These are phyloP conservation scores for Leptinotarsa haldemani DNA, from an alignment of 2,888 invertebrate genomes.

Conservation along the genomic window DNA sequence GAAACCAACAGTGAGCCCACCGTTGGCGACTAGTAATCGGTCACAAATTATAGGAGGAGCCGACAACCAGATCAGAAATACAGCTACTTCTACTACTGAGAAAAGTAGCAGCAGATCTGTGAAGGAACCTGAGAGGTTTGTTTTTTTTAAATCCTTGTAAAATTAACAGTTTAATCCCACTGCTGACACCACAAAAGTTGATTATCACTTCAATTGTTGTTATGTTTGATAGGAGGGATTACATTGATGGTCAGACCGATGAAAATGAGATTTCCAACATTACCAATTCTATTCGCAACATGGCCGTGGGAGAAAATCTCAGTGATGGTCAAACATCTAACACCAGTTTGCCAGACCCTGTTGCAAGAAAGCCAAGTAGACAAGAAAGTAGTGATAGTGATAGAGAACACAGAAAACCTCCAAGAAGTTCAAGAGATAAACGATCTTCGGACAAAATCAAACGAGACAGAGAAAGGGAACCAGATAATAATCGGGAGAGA, in stretches of 20 bases:
- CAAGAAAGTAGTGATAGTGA: slow-evolving; percentile 62
- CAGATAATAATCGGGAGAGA: slow-evolving; percentile 44
- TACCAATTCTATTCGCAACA: slow-evolving; percentile 59
- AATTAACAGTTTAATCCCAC: background rate
- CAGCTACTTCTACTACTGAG: slow-evolving; percentile 48
- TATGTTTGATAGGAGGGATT: slow-evolving; percentile 51
- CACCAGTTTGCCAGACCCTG: slow-evolving; percentile 46
- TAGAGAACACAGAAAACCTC: slow-evolving; percentile 50
- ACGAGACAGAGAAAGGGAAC: slow-evolving; percentile 42
- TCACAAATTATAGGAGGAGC: slow-evolving; percentile 57
- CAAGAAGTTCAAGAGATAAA: slow-evolving; percentile 44
- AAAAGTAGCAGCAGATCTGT: slow-evolving; percentile 54
- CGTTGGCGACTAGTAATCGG: slow-evolving; percentile 45
- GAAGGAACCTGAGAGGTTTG: slow-evolving; percentile 34
- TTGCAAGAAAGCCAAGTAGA: slow-evolving; percentile 52
- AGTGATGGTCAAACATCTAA: slow-evolving; percentile 53
- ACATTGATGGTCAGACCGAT: slow-evolving; percentile 57
- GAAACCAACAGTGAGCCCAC: slow-evolving; percentile 25
- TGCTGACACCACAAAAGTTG: background rate
- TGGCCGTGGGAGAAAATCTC: slow-evolving; percentile 62
- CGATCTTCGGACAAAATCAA: slow-evolving; percentile 43
- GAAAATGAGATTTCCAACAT: slow-evolving; percentile 53
- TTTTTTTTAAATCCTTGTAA: background rate
- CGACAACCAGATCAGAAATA: slow-evolving; percentile 51
- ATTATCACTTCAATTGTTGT: background rate